Base-by-base conservation (phyloP, 2,113 vertebrate genomes). In the Gymnogyps californianus region DNA sequence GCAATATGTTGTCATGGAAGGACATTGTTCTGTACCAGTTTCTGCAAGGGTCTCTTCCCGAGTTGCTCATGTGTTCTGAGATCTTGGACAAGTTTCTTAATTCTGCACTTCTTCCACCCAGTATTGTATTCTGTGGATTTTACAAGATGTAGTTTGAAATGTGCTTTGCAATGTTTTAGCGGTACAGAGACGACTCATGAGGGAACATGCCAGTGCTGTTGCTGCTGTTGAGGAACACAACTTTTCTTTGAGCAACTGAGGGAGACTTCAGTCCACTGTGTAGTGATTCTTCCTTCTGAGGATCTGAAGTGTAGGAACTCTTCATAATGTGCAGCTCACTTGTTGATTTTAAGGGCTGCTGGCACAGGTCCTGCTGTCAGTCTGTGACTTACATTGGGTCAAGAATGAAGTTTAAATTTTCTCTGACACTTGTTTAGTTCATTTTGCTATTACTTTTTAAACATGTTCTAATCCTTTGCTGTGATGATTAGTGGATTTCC, bases 391-490 rank as follows among this genome's bases (percentile, higher is more conserved):
- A 15, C 5, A 2, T 7, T 34, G 31, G 13, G 28, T 89, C 36
- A 58, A 36, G 83, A 87, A 42, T 54, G 44, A 20, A 1, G 16
- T 55, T 91, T 85, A 42, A 31, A 24, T 83, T 72, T 84, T 89
- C 28, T 74, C 46, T 86, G 47, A 38, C 28, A 36, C 29, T 71
- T 88, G 36, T 70, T 40, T 47, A 66, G 31, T 95, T 88, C 9
- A 52, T 88, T 94, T 80, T 83, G 55, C 42, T 85, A 0, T 75
- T 90, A 29, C 42, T 94, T 87, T 70, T 72, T 26, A 42, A 69
- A 66, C 20, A 31, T 40, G 5, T 82, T 96, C 55, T 86, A 94
- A 78, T 93, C 88, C n/a, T 90, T 86, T 42, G 29, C 64, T 75
- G 31, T 52, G 71, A 26, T 51, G 28, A 65, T 87, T 38, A 75